These are phyloP conservation scores for Ceratitis capitata DNA, from an alignment of 1,140 invertebrate species.

Conservation along the genomic window DNA sequence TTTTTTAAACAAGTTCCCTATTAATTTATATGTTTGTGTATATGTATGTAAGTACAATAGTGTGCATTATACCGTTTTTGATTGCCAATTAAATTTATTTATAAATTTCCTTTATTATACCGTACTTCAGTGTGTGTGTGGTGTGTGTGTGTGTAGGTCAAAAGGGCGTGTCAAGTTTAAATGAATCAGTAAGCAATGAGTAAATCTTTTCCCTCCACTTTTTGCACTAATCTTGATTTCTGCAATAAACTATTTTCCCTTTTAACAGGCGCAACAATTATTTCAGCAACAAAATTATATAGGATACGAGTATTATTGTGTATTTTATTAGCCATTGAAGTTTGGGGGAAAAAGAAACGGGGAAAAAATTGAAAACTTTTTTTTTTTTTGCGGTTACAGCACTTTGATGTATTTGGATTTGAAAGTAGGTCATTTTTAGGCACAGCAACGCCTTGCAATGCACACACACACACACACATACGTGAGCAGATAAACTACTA, in stretches of 20 bases:
- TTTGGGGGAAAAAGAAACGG: no score
- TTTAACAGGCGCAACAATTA: neutral
- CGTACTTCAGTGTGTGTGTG: neutral
- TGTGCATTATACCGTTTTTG: neutral
- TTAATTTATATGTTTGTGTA: neutral
- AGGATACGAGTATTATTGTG: no score
- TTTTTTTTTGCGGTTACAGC: neutral
- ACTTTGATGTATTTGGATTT: neutral
- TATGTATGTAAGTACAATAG: neutral
- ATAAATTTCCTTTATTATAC: neutral
- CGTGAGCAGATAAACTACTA: no score
- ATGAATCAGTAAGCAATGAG: neutral
- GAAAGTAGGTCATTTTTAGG: neutral
- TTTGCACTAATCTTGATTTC: neutral
- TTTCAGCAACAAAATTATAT: neutral
- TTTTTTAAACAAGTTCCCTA: neutral
- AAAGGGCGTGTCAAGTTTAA: slow-evolving; percentile 16
- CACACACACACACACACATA: no score
- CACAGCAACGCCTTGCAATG: neutral
- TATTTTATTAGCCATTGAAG: neutral
- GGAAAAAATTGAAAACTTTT: neutral
- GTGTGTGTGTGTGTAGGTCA: neutral
- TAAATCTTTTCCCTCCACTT: neutral
- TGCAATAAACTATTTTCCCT: neutral
- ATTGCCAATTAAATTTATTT: neutral